Evolutionary conservation across 2,113 vertebrate genomes (phyloP).

Genomic region (Rhabdornis inornatus): DNA sequence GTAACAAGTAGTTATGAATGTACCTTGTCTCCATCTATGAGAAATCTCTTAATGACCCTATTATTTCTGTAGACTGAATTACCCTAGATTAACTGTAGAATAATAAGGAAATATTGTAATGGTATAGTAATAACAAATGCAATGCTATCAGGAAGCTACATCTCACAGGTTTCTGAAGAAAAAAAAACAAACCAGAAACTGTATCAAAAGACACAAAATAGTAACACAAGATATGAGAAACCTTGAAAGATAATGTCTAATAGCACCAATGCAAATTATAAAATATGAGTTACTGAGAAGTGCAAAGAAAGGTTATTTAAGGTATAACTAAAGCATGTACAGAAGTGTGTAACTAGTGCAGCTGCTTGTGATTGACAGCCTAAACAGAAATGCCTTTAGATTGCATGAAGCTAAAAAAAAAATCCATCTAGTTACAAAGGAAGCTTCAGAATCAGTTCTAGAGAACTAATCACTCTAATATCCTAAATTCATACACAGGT

Average conservation of each 20-base stretch:
- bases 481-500: not conserved
- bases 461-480: not conserved
- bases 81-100: not conserved
- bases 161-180: not conserved
- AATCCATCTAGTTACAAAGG: not conserved
- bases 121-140: not conserved
- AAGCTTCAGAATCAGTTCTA: not conserved
- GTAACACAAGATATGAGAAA: not conserved
- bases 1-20: not conserved
- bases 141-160: not conserved
- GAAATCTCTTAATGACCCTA: not conserved
- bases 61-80: not conserved
- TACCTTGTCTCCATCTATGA: not conserved
- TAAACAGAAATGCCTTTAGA: not conserved
- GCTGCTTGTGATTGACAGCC: not conserved
- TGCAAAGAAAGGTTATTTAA: not conserved
- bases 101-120: not conserved
- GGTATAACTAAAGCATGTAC: not conserved
- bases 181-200: rapidly evolving
- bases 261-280: not conserved
- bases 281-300: not conserved
- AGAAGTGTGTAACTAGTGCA: not conserved
- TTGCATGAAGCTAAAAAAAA: not conserved
- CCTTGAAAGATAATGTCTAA: not conserved
- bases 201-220: not conserved